Conservation (phyloP, 2,113 vertebrate genomes). For the Otolemur garnettii region DNA sequence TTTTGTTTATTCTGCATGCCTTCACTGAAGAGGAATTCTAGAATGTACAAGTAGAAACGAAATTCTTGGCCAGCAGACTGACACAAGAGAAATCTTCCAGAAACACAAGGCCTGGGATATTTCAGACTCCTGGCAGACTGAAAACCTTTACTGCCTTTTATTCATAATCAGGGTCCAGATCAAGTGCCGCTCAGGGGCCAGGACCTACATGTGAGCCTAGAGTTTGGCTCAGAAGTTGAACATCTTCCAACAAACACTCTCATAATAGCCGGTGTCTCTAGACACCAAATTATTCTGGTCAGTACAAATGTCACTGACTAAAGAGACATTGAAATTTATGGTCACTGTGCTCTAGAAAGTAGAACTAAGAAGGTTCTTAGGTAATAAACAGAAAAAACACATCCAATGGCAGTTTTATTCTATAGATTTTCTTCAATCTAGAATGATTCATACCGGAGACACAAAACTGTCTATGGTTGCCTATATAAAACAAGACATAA, state of each 20-base stretch:
- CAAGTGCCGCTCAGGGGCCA: conserved; percentile 72
- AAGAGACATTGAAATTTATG: conserved; percentile 6
- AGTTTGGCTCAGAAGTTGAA: conserved; percentile 64
- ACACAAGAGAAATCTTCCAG: conserved; percentile 77
- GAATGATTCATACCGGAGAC: background rate
- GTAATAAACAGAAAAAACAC: background rate
- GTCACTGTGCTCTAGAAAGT: background rate
- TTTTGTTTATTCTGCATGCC: conserved; percentile 2
- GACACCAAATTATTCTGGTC: conserved; percentile 20
- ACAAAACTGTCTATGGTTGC: background rate
- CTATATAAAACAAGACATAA: background rate
- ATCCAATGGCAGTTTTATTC: background rate
- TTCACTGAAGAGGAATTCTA: conserved; percentile 62
- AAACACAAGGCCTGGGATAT: conserved; percentile 71
- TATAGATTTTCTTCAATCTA: background rate
- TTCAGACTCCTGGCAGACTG: conserved; percentile 74
- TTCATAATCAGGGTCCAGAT: conserved; percentile 74
- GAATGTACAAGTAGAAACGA: conserved; percentile 76
- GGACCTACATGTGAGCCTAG: conserved; percentile 68
- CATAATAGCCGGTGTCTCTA: conserved; percentile 65
- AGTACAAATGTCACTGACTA: conserved; percentile 20
- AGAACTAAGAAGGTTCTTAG: background rate
- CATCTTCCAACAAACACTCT: conserved; percentile 70
- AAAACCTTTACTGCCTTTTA: conserved; percentile 76
- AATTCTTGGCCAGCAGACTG: conserved; percentile 72